These are phyloP conservation scores for Artibeus jamaicensis DNA, from an alignment of 2,797 vertebrate genomes.

Conservation along the genomic window DNA sequence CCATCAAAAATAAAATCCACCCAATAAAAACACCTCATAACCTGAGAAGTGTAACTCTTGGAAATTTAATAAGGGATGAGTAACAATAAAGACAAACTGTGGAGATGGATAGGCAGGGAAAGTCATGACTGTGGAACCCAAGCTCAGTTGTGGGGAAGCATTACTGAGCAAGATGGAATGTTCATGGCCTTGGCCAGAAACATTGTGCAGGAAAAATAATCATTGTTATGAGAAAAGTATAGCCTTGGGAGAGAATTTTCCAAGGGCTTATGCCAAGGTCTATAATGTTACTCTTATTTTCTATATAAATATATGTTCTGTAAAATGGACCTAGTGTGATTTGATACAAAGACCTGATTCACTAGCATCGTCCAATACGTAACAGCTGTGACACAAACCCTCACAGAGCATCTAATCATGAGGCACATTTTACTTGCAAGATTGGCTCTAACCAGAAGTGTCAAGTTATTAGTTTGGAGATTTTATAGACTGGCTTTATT, in stretches of 20 bases:
- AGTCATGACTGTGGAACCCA: conserved; percentile 46
- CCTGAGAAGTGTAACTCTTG: conserved; percentile 26
- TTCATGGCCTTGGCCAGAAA: conserved; percentile 71
- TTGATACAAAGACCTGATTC: conserved; percentile 45
- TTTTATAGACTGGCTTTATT: conserved; percentile 51
- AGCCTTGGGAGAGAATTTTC: conserved; percentile 71
- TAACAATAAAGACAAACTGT: not conserved
- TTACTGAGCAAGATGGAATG: conserved; percentile 59
- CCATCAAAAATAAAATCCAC: not conserved
- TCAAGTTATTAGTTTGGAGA: conserved; percentile 51
- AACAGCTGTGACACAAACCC: not conserved
- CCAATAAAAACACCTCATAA: not conserved
- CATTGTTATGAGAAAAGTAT: conserved; percentile 64
- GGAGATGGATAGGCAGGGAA: not conserved
- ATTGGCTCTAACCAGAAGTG: conserved; percentile 30
- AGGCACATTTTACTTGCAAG: conserved; percentile 11
- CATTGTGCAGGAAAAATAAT: conserved; percentile 73
- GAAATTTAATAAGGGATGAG: conserved; percentile 45
- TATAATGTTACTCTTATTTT: conserved; percentile 79
- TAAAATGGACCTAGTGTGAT: conserved; percentile 40
- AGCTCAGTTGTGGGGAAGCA: not conserved
- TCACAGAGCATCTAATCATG: not conserved
- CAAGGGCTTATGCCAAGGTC: conserved; percentile 74
- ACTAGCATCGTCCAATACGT: conserved; percentile 28
- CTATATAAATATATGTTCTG: conserved; percentile 69